Percentiles rank a stretch among this genome's conserved stretches.
These are phyloP conservation scores for Spea hammondii DNA, from an alignment of 2,797 vertebrate genomes.

Conservation along the genomic window DNA sequence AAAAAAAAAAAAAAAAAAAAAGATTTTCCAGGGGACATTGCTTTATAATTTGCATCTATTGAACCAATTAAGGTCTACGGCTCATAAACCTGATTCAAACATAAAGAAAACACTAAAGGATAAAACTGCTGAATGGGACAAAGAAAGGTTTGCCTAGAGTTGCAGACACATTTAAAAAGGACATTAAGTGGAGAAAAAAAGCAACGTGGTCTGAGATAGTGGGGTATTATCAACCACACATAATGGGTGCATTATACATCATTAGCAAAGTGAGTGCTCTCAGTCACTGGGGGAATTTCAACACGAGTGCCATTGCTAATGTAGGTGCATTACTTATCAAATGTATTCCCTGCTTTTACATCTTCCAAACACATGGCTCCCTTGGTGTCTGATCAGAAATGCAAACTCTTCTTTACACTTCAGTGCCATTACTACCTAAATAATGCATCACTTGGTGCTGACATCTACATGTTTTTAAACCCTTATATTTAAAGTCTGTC, in stretches of 20 bases:
- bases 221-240: constrained; percentile 42
- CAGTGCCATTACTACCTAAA: background rate
- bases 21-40: no score
- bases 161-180: constrained; percentile 39
- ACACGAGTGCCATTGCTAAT: constrained; percentile 40
- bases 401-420: constrained; percentile 9
- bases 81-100: constrained; percentile 14
- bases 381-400: constrained; percentile 32
- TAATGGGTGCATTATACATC: constrained; percentile 50
- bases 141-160: constrained; percentile 15
- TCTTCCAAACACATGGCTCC: constrained; percentile 28
- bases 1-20: no score
- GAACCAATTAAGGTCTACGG: background rate
- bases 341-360: constrained; percentile 38
- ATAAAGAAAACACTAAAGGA: constrained; percentile 1
- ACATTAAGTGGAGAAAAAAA: constrained; percentile 30
- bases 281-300: constrained; percentile 34
- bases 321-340: constrained; percentile 48
- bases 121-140: constrained; percentile 21
- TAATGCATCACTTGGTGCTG: constrained; percentile 6
- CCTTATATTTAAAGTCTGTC: no score
- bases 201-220: constrained; percentile 26
- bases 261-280: constrained; percentile 40
- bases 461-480: background rate
- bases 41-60: background rate